phyloP scores from a whole-genome alignment of 1,140 invertebrate species.

The Apis cerana region DNA sequence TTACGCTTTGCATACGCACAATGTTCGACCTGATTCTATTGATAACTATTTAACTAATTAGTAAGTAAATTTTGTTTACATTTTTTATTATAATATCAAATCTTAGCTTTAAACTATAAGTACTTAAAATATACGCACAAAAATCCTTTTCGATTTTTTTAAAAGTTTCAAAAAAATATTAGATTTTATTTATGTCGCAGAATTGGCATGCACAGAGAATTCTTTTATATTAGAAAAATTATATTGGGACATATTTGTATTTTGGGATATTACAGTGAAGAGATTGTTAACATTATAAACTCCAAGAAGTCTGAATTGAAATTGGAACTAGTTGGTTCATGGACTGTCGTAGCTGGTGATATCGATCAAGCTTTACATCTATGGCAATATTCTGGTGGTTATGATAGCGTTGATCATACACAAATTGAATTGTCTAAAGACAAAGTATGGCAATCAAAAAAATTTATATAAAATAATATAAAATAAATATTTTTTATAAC shows the following conservation, averaged over 20 bases:
- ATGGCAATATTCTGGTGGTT: constrained; percentile 96
- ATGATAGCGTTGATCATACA: constrained; percentile 91
- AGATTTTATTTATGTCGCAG: constrained; percentile 21
- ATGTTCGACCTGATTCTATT: constrained; percentile 93
- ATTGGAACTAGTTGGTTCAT: constrained; percentile 90
- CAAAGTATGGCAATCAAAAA: constrained; percentile 80
- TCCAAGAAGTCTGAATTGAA: constrained; percentile 86
- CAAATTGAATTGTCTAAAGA: constrained; percentile 88
- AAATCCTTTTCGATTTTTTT: background rate
- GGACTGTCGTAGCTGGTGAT: constrained; percentile 97
- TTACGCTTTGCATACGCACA: constrained; percentile 96
- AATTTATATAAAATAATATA: background rate
- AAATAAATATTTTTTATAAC: background rate
- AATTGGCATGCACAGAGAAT: constrained; percentile 22
- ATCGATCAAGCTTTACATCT: constrained; percentile 98
- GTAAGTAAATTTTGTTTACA: constrained; percentile 84
- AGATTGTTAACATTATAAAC: constrained; percentile 89
- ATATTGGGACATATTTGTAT: constrained; percentile 28
- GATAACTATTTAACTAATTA: constrained; percentile 94
- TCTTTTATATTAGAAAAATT: constrained; percentile 35
- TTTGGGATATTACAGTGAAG: constrained; percentile 85
- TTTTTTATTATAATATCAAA: background rate
- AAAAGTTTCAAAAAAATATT: constrained; percentile 31
- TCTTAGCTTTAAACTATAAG: background rate
- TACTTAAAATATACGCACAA: constrained; percentile 4